These are phyloP conservation scores for Lepidocolaptes lacrymiger DNA, from an alignment of 2,797 vertebrate genomes.

Conservation along the genomic window DNA sequence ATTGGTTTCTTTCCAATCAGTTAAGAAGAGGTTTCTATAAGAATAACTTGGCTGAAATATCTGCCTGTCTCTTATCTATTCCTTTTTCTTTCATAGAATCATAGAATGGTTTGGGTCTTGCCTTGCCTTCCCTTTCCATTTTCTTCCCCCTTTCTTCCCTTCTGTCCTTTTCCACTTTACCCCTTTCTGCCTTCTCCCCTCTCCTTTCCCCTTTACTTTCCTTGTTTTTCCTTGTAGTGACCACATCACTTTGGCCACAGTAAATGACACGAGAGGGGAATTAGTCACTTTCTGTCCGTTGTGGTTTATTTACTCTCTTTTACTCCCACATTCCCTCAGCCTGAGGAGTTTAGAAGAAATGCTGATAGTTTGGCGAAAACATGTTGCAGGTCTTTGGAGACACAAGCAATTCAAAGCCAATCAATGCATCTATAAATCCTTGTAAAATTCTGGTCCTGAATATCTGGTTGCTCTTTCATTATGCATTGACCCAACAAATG, in stretches of 20 bases:
- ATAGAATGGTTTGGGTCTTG: neutral
- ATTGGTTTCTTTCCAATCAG: neutral
- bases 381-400: constrained; percentile 13
- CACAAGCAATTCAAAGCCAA: constrained; percentile 19
- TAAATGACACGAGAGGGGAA: neutral
- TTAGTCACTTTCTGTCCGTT: neutral
- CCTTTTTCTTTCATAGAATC: neutral
- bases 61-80: neutral
- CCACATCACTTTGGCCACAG: neutral
- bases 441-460: constrained; percentile 15
- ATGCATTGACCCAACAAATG: constrained; percentile 8
- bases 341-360: neutral
- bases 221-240: neutral
- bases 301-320: neutral
- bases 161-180: neutral
- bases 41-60: neutral
- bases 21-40: neutral
- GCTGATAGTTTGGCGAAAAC: neutral
- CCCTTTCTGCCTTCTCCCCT: neutral
- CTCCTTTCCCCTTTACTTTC: neutral
- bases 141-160: neutral
- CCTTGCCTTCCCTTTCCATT: no score
- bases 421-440: constrained; percentile 48
- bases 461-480: constrained; percentile 41
- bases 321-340: neutral